Percentiles rank a stretch among this genome's conserved stretches.
phyloP scores from a whole-genome alignment of 2,797 vertebrate species.

The Pangasius mekongensis region DNA sequence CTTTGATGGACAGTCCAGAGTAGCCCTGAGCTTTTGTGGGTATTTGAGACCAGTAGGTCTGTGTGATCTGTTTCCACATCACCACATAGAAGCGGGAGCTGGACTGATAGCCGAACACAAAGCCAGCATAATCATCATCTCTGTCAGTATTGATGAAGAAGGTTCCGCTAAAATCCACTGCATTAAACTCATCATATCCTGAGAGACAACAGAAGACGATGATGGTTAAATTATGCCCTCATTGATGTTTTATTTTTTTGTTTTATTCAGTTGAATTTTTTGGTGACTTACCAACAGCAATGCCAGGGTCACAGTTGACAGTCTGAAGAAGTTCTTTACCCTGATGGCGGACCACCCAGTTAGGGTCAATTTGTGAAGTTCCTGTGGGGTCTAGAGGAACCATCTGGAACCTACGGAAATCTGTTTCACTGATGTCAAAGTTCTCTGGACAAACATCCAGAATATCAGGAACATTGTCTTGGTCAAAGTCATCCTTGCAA shows the following conservation, averaged over 20 bases:
- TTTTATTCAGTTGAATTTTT: background rate
- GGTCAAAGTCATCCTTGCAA: constrained; percentile 96
- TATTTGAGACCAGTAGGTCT: constrained; percentile 93
- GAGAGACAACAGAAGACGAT: background rate
- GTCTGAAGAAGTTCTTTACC: constrained; percentile 99
- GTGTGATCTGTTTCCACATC: constrained; percentile 99
- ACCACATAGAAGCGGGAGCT: constrained; percentile 98
- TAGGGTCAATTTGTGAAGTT: constrained; percentile 97
- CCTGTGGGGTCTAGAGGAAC: constrained; percentile 97
- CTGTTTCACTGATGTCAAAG: constrained; percentile 93
- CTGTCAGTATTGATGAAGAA: constrained; percentile 99
- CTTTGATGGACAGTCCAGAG: constrained; percentile 96
- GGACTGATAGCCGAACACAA: constrained; percentile 98
- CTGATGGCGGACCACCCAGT: constrained; percentile 98
- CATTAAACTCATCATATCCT: constrained; percentile 98
- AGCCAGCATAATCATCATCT: constrained; percentile 97
- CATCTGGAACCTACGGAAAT: constrained; percentile 99
- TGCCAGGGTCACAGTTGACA: constrained; percentile 98
- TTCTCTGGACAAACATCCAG: constrained; percentile 97
- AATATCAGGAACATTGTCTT: constrained; percentile 90
- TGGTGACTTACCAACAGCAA: constrained; percentile 88
- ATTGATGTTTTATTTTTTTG: background rate
- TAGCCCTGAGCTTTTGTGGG: constrained; percentile 97
- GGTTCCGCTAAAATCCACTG: constrained; percentile 97
- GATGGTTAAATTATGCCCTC: background rate